These are phyloP conservation scores for Limenitis arthemis DNA, from an alignment of 2,888 invertebrate genomes.

Conservation along the genomic window DNA sequence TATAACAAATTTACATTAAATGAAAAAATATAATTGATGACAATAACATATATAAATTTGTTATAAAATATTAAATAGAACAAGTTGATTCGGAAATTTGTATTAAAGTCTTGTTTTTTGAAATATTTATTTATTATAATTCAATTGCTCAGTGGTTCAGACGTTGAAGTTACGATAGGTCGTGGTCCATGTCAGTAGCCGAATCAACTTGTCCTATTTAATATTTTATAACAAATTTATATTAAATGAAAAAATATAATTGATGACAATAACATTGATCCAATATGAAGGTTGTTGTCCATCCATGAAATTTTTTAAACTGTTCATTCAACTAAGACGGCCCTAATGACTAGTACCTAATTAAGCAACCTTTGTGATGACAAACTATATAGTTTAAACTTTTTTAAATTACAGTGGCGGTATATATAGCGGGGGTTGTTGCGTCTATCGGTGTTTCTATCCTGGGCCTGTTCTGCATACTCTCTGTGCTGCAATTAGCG, in stretches of 20 bases:
- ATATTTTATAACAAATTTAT: too few species aligned
- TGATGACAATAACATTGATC: not conserved
- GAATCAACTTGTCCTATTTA: too few species aligned
- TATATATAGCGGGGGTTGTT: slow-evolving; percentile 86
- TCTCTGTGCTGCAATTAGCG: slow-evolving; percentile 87
- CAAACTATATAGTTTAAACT: not conserved
- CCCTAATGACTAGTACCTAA: not conserved
- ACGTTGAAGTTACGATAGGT: too few species aligned
- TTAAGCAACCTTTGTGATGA: not conserved
- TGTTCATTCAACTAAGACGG: slow-evolving; percentile 5
- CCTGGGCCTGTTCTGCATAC: slow-evolving; percentile 82
- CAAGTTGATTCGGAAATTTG: too few species aligned
- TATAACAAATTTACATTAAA: not conserved
- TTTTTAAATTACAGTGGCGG: slow-evolving; percentile 74
- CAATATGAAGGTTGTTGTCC: not conserved
- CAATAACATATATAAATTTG: too few species aligned
- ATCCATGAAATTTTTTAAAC: slow-evolving; percentile 5
- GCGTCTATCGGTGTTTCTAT: slow-evolving; percentile 82
- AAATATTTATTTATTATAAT: too few species aligned
- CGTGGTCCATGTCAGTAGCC: too few species aligned
- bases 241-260: not conserved
- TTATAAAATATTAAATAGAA: too few species aligned
- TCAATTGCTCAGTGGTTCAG: too few species aligned
- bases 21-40: not conserved
- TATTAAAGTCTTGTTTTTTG: too few species aligned